Base-by-base conservation (phyloP, 2,113 vertebrate genomes). In the Pelecanoides urinatrix region DNA sequence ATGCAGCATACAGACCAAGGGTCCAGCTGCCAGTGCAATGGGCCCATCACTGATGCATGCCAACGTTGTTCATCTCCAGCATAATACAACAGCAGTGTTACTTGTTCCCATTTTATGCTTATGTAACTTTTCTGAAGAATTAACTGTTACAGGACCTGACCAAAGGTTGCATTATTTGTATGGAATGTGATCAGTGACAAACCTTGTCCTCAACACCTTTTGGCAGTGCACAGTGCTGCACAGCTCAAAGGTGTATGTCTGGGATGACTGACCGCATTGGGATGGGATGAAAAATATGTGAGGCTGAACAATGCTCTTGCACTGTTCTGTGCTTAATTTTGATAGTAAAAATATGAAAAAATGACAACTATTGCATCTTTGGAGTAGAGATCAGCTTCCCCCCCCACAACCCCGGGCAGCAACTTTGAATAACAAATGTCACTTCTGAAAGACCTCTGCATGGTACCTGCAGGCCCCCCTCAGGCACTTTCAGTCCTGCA, bases 351-450 rank as follows among this genome's bases (percentile, higher is more conserved):
- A 38, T 67, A 75, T 25, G 49, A 59, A 63, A 77, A 82, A 50
- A 66, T 34, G 4, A 22, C 23, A 67, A 27, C 18, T 74, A 87
- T n/a, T 67, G 7, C 16, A 36, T 49, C 26, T 86, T 72, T 70
- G 40, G 71, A 86, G 49, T 32, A 74, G 49, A 55, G 44, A 83
- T 71, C 21, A 32, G 21, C 8, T 40, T 9, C 30, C 3, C 45
- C 45, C 36, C 2, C 42, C 42, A 13, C 42, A n/a, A n/a, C n/a
- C 44, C 2, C 2, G 25, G 47, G 27, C 65, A 92, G 61, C n/a
- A 91, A 65, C 73, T 95, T 70, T 79, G 81, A 95, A 94, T 96
- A 87, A 53, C 36, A 89, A 90, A 82, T 91, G 11, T 65, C 34
- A 91, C 58, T 84, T 96, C 77, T 92, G 75, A 96, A 90, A 89